Evolutionary conservation across 2,113 vertebrate genomes (phyloP).

Genomic region (Xerus inauris): DNA sequence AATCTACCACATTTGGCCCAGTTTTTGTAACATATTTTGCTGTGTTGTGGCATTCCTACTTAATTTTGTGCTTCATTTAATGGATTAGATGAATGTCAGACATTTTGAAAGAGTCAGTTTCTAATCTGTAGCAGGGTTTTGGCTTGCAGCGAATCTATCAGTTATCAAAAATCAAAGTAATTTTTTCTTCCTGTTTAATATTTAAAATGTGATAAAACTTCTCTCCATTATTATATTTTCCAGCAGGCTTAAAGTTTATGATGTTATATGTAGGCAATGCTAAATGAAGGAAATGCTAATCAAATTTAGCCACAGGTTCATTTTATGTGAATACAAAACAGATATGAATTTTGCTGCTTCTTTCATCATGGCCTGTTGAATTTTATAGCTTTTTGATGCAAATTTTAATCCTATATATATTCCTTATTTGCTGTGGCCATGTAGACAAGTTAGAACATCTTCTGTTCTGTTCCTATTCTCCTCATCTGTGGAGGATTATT

Average conservation of each 20-base stretch:
- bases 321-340: slow-evolving; percentile 62
- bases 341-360: slow-evolving; percentile 1
- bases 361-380: not conserved
- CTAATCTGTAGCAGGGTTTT: slow-evolving; percentile 47
- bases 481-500: not conserved
- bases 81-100: slow-evolving; percentile 33
- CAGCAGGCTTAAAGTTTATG: slow-evolving; percentile 62
- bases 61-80: slow-evolving; percentile 41
- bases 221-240: slow-evolving; percentile 59
- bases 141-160: slow-evolving; percentile 60
- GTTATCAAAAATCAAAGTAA: slow-evolving; percentile 68
- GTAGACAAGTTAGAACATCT: slow-evolving; percentile 1
- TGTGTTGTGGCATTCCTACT: slow-evolving; percentile 5
- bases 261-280: slow-evolving; percentile 51
- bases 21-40: slow-evolving; percentile 17
- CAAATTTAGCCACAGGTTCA: slow-evolving; percentile 50
- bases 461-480: not conserved
- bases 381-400: slow-evolving; percentile 6
- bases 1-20: not conserved
- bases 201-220: slow-evolving; percentile 79
- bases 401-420: not conserved
- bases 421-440: not conserved
- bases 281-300: slow-evolving; percentile 65
- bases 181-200: slow-evolving; percentile 76
- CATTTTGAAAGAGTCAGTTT: slow-evolving; percentile 51